Evolutionary conservation across 2,797 vertebrate genomes (phyloP).

Genomic region (Clamator glandarius): DNA sequence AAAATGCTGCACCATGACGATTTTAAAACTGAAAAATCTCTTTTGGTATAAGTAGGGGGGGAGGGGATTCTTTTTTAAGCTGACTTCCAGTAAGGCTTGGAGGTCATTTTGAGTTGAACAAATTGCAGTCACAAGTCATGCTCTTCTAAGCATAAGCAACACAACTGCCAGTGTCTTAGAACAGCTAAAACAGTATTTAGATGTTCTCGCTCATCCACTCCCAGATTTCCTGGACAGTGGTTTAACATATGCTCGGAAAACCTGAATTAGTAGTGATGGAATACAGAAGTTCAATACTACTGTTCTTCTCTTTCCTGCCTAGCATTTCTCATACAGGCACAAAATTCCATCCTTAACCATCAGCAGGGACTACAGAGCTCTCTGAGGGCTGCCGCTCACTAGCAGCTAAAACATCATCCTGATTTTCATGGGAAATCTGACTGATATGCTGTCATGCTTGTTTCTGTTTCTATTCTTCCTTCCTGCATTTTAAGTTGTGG

Average conservation of each 20-base stretch:
- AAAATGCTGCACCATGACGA: neutral
- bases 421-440: neutral
- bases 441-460: neutral
- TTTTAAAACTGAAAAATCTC: conserved; percentile 41
- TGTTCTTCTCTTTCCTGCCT: neutral
- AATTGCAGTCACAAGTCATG: conserved; percentile 42
- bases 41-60: neutral
- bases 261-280: neutral
- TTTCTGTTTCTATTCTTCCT: neutral
- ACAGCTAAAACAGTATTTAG: conserved; percentile 3
- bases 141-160: conserved; percentile 17
- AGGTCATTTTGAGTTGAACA: conserved; percentile 49
- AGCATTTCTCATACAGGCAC: neutral
- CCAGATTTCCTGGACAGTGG: conserved; percentile 15
- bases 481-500: neutral
- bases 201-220: neutral
- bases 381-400: neutral
- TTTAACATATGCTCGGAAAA: conserved; percentile 5
- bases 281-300: neutral
- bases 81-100: conserved; percentile 22
- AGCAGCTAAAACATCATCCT: neutral
- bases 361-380: neutral
- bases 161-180: conserved; percentile 18
- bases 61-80: neutral
- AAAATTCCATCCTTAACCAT: neutral